Conservation (phyloP, 2,113 vertebrate species). For the Mormyrus iriodes region DNA sequence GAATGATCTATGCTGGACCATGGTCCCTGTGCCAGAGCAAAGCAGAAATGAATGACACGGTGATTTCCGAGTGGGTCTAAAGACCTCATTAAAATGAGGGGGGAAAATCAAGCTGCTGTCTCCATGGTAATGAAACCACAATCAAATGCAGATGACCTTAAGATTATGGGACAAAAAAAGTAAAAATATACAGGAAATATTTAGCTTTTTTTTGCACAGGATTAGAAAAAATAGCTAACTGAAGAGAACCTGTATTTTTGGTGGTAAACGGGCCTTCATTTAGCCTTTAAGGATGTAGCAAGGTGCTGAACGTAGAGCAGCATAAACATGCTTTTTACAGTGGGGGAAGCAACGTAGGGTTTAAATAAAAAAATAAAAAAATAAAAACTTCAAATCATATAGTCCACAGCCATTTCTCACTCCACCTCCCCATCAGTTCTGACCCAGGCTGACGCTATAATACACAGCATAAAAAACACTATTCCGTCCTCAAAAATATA, state of each 20-base stretch:
- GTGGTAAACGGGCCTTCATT: no score
- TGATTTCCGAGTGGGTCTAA: constrained; percentile 11
- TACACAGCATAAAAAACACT: neutral
- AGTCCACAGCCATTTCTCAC: neutral
- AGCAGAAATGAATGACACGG: neutral
- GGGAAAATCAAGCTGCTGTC: neutral
- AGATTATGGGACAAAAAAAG: neutral
- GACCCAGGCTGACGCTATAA: no score
- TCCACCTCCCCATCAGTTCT: neutral
- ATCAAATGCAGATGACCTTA: neutral
- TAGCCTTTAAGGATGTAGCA: neutral
- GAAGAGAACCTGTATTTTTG: neutral
- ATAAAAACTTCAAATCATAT: neutral
- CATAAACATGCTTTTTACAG: neutral
- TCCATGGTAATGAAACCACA: neutral
- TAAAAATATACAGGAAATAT: neutral
- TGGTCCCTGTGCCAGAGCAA: neutral
- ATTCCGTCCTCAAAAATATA: neutral
- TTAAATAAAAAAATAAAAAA: neutral
- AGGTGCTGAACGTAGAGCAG: neutral
- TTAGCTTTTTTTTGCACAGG: neutral
- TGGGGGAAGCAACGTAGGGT: neutral
- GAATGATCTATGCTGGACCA: neutral
- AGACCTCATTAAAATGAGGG: neutral
- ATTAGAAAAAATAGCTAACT: neutral